A percentile compares a stretch with the other conserved stretches of the same genome.
phyloP scores from a whole-genome alignment of 2,888 invertebrate species.

The Allacma fusca region DNA sequence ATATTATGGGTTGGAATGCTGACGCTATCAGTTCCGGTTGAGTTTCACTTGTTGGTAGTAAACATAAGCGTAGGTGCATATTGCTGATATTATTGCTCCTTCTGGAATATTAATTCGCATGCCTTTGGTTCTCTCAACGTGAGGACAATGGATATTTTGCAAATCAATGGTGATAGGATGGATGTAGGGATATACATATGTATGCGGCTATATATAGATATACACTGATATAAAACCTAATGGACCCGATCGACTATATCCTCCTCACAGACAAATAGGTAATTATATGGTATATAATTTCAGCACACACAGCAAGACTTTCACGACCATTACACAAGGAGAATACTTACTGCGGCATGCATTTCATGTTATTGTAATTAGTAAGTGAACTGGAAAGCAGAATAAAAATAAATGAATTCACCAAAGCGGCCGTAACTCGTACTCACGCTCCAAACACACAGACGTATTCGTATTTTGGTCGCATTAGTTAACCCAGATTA shows the following conservation, averaged over 20 bases:
- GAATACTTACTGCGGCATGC: conserved; percentile 9
- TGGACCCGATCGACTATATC: no score
- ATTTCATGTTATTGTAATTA: conserved; percentile 31
- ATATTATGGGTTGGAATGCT: no score
- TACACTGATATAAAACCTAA: no score
- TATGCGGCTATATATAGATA: no score
- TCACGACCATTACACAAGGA: conserved; percentile 20
- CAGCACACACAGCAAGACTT: background rate
- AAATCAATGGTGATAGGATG: background rate
- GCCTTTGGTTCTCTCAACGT: background rate
- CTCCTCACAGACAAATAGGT: no score
- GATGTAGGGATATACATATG: background rate
- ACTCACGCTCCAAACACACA: background rate
- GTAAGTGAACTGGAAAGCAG: conserved; percentile 41
- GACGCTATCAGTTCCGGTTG: no score
- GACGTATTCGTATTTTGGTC: background rate
- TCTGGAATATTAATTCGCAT: background rate
- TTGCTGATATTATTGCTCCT: background rate
- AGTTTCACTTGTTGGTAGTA: no score
- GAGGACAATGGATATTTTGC: background rate
- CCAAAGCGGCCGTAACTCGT: background rate
- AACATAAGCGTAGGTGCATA: no score
- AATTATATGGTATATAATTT: no score
- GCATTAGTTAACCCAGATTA: conserved; percentile 42
- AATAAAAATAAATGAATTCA: conserved; percentile 5